A percentile compares a stretch with the other conserved stretches of the same genome.
These are phyloP conservation scores for Polymixis flavicincta DNA, from an alignment of 2,888 invertebrate genomes.

Conservation along the genomic window DNA sequence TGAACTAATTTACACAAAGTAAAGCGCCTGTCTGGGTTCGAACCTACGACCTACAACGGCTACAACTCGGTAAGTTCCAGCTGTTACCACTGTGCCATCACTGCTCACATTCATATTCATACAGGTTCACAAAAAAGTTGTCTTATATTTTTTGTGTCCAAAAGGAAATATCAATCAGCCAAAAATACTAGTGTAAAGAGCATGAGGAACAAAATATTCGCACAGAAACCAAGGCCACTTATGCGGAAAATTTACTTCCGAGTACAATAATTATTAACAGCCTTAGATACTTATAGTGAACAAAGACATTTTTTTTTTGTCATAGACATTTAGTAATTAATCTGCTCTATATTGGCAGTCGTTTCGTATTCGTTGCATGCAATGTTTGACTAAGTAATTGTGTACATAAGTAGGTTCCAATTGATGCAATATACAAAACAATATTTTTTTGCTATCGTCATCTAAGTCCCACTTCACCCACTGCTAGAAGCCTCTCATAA, in stretches of 20 bases:
- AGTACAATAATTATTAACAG: not conserved
- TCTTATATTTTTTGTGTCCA: not conserved
- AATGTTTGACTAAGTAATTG: slow-evolving; percentile 2
- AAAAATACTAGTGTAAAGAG: not conserved
- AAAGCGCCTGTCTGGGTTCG: too few relatives aligned
- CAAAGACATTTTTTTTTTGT: slow-evolving; percentile 25
- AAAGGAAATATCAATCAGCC: slow-evolving; percentile 31
- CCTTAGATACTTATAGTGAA: slow-evolving; percentile 14
- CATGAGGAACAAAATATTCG: slow-evolving; percentile 18
- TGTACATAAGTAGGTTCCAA: not conserved
- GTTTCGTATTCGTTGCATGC: not conserved
- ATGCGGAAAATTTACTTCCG: slow-evolving; percentile 44
- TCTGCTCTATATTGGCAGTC: slow-evolving; percentile 16
- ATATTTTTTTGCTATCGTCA: not conserved
- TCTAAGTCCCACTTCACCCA: not conserved
- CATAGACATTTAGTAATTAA: slow-evolving; percentile 16
- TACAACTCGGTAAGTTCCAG: too few relatives aligned
- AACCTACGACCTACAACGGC: too few relatives aligned
- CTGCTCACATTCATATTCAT: too few relatives aligned
- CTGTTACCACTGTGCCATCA: too few relatives aligned
- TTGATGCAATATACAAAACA: too few relatives aligned
- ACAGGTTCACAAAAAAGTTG: too few relatives aligned
- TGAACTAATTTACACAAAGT: too few relatives aligned
- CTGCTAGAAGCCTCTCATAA: not conserved
- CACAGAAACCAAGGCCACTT: slow-evolving; percentile 25